These are phyloP conservation scores for Volucella inflata DNA, from an alignment of 2,888 invertebrate genomes.

Conservation along the genomic window DNA sequence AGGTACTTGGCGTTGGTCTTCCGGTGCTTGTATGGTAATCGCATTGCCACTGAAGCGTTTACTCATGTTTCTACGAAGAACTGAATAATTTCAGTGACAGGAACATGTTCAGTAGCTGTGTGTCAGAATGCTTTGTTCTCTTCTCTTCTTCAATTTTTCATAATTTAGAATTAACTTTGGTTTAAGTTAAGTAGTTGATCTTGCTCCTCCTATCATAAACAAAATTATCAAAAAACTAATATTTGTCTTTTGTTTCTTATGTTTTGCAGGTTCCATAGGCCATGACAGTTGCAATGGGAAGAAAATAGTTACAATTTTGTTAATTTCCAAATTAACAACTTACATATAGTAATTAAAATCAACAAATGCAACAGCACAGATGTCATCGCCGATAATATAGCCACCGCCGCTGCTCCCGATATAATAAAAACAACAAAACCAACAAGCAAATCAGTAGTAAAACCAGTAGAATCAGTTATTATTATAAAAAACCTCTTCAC, in stretches of 20 bases:
- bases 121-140: too few species aligned
- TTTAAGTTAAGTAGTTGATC: not conserved
- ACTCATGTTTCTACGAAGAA: too few species aligned
- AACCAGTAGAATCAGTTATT: slow-evolving; percentile 24
- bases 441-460: slow-evolving; percentile 33
- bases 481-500: slow-evolving; percentile 48
- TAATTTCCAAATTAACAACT: slow-evolving; percentile 73
- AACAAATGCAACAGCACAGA: slow-evolving; percentile 69
- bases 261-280: slow-evolving; percentile 89
- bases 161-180: too few species aligned
- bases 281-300: slow-evolving; percentile 88
- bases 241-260: slow-evolving; percentile 45
- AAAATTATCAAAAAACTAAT: not conserved
- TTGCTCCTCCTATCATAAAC: not conserved
- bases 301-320: slow-evolving; percentile 76
- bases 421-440: slow-evolving; percentile 18
- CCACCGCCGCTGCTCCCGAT: slow-evolving; percentile 36
- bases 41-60: too few species aligned
- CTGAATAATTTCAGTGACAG: too few species aligned
- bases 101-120: too few species aligned
- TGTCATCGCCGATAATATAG: slow-evolving; percentile 64
- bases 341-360: slow-evolving; percentile 68
- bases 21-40: too few species aligned
- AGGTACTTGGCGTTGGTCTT: too few species aligned
- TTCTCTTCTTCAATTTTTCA: too few species aligned